Base-by-base conservation (phyloP, 2,888 invertebrate genomes). In the Parnassius mnemosyne region DNA sequence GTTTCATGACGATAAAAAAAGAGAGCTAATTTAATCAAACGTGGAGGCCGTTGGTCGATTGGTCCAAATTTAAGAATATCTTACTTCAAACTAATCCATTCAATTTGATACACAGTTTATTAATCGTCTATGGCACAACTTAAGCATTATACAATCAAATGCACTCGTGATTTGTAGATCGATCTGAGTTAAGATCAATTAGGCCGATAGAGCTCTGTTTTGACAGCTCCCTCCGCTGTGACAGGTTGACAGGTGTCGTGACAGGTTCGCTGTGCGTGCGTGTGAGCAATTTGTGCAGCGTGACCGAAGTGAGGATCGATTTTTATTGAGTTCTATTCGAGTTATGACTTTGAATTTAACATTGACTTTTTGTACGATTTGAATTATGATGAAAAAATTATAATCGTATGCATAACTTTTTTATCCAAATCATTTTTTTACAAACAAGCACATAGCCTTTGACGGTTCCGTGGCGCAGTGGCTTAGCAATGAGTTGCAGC, bases 231-330 rank as follows among this genome's bases (percentile, higher is more conserved):
- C 66, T 65, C 61, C 65, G 64, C 60, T 65, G 59, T 68, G 71
- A 70, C 71, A 65, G 61, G 61, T 67, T 66, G 69, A 71, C 71
- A 71, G 65, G 67, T 69, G 71, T 66, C 66, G 68, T 71, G 72
- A 71, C 69, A 68, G 68, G 60, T 66, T 64, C 13, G 60, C n/a
- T 43, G 46, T 54, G 60, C 54, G 56, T 46, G 53, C 54, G 56
- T 46, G 53, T 51, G 56, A 63, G 54, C 50, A 46, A 34, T 66
- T 20, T 47, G 57, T 51, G 61, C 44, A 57, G 50, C 57, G 46
- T 54, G 56, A 64, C 50, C 34, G 63, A 59, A 12, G 42, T 47
- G 53, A 13, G 41, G 13, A 47, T 64, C 59, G 59, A 74, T 46
- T 41, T 34, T 41, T 53, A 53, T 54, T 43, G 16, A 54, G 54